Percentiles rank a stretch among this genome's conserved stretches.
These are phyloP conservation scores for Bagarius yarrelli DNA, from an alignment of 2,113 vertebrate species.

Conservation along the genomic window DNA sequence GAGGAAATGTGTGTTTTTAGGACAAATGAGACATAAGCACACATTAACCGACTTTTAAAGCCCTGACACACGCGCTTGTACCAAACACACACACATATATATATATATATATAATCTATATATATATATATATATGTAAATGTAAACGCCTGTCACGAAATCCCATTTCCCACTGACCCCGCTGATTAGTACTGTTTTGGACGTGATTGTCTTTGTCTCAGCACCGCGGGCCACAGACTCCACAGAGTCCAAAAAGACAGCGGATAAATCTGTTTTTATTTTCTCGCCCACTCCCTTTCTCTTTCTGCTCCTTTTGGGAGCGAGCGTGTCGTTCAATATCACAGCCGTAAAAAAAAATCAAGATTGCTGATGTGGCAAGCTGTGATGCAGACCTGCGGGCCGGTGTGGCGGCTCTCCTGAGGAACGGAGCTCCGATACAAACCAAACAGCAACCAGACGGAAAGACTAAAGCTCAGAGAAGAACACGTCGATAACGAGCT, in stretches of 20 bases:
- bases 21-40: neutral
- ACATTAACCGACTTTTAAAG: neutral
- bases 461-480: neutral
- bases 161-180: conserved; percentile 47
- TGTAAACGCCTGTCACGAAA: conserved; percentile 46
- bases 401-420: neutral
- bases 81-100: conserved; percentile 10
- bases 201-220: conserved; percentile 37
- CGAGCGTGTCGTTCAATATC: conserved; percentile 26
- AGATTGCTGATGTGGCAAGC: conserved; percentile 40
- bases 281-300: conserved; percentile 14
- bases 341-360: conserved; percentile 12
- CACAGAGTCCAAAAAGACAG: conserved; percentile 26
- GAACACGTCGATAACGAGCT: neutral
- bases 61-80: conserved; percentile 50
- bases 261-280: conserved; percentile 33
- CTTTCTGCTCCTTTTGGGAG: neutral
- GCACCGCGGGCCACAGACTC: conserved; percentile 23
- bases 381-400: conserved; percentile 2
- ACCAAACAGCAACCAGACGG: neutral
- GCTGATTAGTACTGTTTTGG: conserved; percentile 47
- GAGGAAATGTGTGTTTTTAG: neutral
- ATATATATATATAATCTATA: conserved; percentile 27
- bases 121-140: too few relatives aligned
- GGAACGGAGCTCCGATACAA: neutral